Base-by-base conservation (phyloP, 2,888 invertebrate genomes). In the Bimastos eiseni region DNA sequence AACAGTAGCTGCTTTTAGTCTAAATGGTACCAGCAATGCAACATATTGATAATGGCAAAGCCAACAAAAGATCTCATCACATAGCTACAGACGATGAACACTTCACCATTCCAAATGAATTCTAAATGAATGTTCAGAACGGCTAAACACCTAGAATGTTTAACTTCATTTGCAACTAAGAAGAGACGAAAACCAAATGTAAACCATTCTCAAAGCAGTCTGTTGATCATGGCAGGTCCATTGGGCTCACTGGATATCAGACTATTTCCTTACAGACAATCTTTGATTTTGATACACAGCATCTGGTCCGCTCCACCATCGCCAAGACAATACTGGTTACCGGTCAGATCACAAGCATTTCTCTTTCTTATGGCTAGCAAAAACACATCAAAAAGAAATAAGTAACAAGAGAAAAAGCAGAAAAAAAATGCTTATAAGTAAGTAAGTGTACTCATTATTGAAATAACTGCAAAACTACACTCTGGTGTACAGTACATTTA, bases 251-350 rank as follows among this genome's bases (percentile, higher is more conserved):
- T 30, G 13, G 55, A 55, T 55, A 30, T 5, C 24, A 55, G 55
- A 55, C 55, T 2, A 1, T 70, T 70, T 70, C 70, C 70, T 86
- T 36, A 86, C 21, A 86, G 36, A 36, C 86, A 86, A 24, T 86
- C 86, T 86, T 86, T 86, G 37, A 86, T 86, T 24, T 86, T 34
- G 86, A 86, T 86, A 15, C 86, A 86, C 86, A 86, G 24, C 86
- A 86, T 37, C 24, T 34, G 36, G 37, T 86, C 86, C 6, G 86
- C 36, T 86, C 86, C 86, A 86, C 36, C 86, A 86, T 86, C 86
- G n/a, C 86, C 86, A 86, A 86, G 86, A 86, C 86, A 86, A 37
- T 86, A 86, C 86, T 86, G 36, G 86, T 17, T 37, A 11, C 86
- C 86, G 2, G 36, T 19, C 86, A 86, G 86, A 2, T 34, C 86